These are phyloP conservation scores for Papilio glaucus DNA, from an alignment of 1,140 invertebrate species.

Conservation along the genomic window DNA sequence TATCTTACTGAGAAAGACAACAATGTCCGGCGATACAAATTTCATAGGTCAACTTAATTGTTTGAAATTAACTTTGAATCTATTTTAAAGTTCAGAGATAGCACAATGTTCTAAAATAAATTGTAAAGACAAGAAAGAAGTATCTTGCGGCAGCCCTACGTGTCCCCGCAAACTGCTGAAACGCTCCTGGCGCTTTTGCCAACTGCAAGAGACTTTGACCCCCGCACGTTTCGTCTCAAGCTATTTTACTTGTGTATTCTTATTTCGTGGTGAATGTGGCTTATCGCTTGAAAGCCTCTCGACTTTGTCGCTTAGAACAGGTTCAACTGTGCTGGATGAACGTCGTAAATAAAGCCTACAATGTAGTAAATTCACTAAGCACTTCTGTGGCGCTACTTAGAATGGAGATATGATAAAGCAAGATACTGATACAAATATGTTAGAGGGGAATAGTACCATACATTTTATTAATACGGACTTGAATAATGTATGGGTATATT, in stretches of 20 bases:
- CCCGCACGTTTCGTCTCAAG: constrained; percentile 10
- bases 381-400: constrained; percentile 29
- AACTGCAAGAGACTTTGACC: constrained; percentile 27
- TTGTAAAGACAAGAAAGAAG: not conserved
- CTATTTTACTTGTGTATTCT: constrained; percentile 18
- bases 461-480: no score
- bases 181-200: constrained; percentile 18
- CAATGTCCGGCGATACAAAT: not conserved
- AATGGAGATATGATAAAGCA: not conserved
- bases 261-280: constrained; percentile 24
- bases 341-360: constrained; percentile 27
- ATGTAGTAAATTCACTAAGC: constrained; percentile 2
- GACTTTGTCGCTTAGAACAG: constrained; percentile 13
- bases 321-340: not conserved
- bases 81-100: not conserved
- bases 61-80: not conserved
- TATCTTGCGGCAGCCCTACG: not conserved
- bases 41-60: not conserved
- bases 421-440: constrained; percentile 10
- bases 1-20: no score
- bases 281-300: constrained; percentile 28
- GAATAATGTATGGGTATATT: no score
- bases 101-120: not conserved
- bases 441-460: not conserved
- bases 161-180: constrained; percentile 26